Evolutionary conservation across 2,797 vertebrate species (phyloP).

Genomic region (Corythornis leucogaster): DNA sequence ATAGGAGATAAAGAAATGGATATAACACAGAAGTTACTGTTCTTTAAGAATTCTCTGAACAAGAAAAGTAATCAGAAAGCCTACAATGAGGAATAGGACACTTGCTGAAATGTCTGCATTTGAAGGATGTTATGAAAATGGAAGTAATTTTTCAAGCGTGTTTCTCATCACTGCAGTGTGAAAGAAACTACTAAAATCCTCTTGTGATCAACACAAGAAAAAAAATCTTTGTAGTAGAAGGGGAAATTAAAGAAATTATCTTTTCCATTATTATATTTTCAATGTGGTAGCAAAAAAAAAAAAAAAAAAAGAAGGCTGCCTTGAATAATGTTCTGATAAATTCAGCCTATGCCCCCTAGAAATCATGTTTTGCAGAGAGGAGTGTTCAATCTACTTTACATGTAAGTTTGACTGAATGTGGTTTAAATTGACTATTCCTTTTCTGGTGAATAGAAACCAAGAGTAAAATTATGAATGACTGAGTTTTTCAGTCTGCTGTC

Average conservation of each 20-base stretch:
- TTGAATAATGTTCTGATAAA: background rate
- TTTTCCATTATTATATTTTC: background rate
- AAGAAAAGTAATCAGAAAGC: background rate
- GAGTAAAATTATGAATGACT: background rate
- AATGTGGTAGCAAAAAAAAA: background rate
- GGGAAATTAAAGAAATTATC: background rate
- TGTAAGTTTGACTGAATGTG: background rate
- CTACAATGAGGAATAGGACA: background rate
- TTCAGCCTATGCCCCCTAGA: background rate
- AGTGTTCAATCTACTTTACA: background rate
- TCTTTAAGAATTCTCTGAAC: background rate
- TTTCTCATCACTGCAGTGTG: background rate
- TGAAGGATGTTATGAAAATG: background rate
- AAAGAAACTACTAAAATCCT: background rate
- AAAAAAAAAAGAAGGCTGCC: fast-evolving
- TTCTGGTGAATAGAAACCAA: background rate
- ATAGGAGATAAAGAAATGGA: background rate
- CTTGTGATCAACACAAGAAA: background rate
- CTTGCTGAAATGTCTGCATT: background rate
- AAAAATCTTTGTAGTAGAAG: background rate
- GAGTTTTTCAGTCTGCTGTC: background rate
- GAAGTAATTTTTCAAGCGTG: background rate
- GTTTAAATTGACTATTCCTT: background rate
- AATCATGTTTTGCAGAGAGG: background rate
- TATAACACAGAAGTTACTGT: background rate